Percentiles rank a stretch among this genome's conserved stretches.
Conservation (phyloP, 1,140 invertebrate species). For the Zophobas atratus region DNA sequence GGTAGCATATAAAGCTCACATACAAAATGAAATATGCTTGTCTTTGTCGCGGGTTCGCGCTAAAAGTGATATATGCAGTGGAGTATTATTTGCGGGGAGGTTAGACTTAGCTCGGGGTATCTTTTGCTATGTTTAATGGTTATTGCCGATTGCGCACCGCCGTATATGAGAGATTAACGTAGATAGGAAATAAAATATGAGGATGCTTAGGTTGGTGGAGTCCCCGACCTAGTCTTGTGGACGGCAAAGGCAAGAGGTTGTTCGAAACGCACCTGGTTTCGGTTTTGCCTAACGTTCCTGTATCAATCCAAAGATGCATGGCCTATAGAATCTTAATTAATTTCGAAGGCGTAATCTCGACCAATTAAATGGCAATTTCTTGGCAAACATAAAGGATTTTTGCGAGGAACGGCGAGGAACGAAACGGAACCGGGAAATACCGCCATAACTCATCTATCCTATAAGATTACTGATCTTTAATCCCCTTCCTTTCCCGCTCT, state of each 20-base stretch:
- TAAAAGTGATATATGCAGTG: constrained; percentile 56
- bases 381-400: constrained; percentile 67
- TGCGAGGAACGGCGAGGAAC: constrained; percentile 67
- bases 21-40: constrained; percentile 62
- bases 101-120: constrained; percentile 60
- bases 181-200: constrained; percentile 59
- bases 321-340: constrained; percentile 68
- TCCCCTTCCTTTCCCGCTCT: constrained; percentile 71
- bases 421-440: constrained; percentile 66
- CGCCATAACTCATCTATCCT: constrained; percentile 77
- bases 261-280: constrained; percentile 43
- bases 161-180: constrained; percentile 60
- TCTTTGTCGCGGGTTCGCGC: constrained; percentile 56
- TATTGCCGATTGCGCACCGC: constrained; percentile 58
- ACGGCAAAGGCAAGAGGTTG: neutral
- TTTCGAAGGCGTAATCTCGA: constrained; percentile 65
- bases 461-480: constrained; percentile 84
- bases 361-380: constrained; percentile 68
- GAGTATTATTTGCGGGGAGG: constrained; percentile 58
- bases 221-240: constrained; percentile 4
- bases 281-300: constrained; percentile 26
- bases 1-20: constrained; percentile 58
- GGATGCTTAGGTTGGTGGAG: constrained; percentile 50
- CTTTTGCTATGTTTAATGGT: constrained; percentile 60
- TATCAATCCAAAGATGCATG: constrained; percentile 64